Evolutionary conservation across 2,888 invertebrate species (phyloP), one percentile per base, ranked within the genome.

Genomic region (Boloria selene): DNA sequence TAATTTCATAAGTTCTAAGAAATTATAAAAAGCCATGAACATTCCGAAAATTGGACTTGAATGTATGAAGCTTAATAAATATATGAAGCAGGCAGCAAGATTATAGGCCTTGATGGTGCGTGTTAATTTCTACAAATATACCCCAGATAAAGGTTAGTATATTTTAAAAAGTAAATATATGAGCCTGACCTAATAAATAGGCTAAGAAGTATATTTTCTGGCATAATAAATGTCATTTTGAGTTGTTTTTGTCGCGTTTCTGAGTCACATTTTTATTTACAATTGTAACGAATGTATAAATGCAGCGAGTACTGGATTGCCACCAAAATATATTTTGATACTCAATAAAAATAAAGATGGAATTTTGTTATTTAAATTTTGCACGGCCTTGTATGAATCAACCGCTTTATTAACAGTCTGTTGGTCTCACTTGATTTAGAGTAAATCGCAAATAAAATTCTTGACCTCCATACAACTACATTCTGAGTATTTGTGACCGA

Each of bases 401-500:
- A 65, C 69, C 54, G 31, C 50, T 67, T 69, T 69, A 70, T 69
- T 65, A 65, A 65, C 69, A 50, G 67, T 61, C 69, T 67, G 59
- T 52, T 26, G 44, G 62, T 63, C 55, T 52, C 62, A 60, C 64
- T 70, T 65, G 38, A 55, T 71, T 64, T 65, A 65, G 69, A 67
- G 59, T 69, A 65, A 68, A 68, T 67, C 61, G 70, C 67, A 70
- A 74, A 65, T 64, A 68, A 63, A 71, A 70, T 67, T 68, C 65
- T 52, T 55, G 72, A 70, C 73, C 72, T 72, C 70, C 65, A 70
- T 73, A 65, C 65, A 52, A 52, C 18, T 52, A 53, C 58, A 61
- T 70, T 67, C 54, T 59, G 38, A 53, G 55, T 67, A 70, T 70
- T 65, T 61, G 47, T 45, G 63, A 56, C 52, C 31, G 31, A 47